Base-by-base conservation (phyloP, 2,113 vertebrate species). In the Rutilus rutilus region DNA sequence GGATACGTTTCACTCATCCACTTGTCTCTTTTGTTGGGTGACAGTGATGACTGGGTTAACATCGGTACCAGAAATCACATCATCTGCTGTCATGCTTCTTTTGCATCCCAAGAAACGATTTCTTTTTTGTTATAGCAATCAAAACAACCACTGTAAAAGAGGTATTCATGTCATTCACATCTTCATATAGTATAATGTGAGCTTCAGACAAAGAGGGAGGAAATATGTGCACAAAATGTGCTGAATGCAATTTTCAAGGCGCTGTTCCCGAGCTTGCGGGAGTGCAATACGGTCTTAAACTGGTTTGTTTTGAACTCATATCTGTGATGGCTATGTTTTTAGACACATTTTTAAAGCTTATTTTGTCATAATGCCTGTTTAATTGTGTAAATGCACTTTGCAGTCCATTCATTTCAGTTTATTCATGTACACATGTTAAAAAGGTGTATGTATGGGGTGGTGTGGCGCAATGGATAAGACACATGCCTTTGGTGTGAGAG, bases 21-120 rank as follows among this genome's bases (percentile, higher is more conserved):
- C 75, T 74, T 67, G 86, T 85, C 79, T 42, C 82, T n/a, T 85
- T 85, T 85, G 88, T 85, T 82, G 62, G 27, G n/a, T 83, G 86
- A 80, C 83, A 86, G 71, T 76, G 64, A 65, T 84, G 85, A 82
- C 57, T 78, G 65, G 65, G 52, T 83, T 83, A 83, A 83, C 82
- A 80, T 64, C 17, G 17, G 60, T 25, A 67, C 27, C 9, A 50
- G 76, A 73, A 78, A 62, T 84, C 25, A 76, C 75, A 78, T 84
- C 47, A 42, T 47, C 65, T 82, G 42, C 67, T 52, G 57, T 83
- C 64, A 79, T 84, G 86, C 67, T 79, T 78, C 39, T 83, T 83
- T 64, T 84, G 27, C n/a, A 76, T 73, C 74, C 77, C 30, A 69
- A 67, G 71, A 81, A 54, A 71, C 39, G 25, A 84, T 85, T 39